Percentiles rank a stretch among this genome's conserved stretches.
These are phyloP conservation scores for Agrotis exclamationis DNA, from an alignment of 2,888 invertebrate species.

Conservation along the genomic window DNA sequence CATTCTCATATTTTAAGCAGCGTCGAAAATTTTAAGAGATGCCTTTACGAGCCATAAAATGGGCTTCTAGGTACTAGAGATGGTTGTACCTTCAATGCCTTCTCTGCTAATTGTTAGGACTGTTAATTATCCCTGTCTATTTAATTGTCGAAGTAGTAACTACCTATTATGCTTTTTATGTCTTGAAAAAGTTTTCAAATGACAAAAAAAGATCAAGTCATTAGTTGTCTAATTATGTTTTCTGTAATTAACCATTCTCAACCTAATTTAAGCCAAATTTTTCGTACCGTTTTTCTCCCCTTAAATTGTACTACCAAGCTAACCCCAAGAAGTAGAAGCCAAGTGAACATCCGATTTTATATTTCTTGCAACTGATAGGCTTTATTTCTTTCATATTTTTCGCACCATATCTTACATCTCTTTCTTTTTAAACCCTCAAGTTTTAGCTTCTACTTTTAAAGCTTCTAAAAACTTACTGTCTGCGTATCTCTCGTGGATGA, in stretches of 20 bases:
- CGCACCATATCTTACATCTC: background rate
- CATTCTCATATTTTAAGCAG: background rate
- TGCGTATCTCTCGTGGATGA: conserved; percentile 93
- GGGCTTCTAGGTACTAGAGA: too few relatives aligned
- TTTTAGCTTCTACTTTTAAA: background rate
- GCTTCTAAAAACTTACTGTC: conserved; percentile 92
- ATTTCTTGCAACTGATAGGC: background rate
- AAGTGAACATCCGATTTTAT: background rate
- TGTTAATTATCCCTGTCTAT: too few relatives aligned
- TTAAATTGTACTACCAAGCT: background rate
- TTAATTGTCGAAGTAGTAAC: too few relatives aligned
- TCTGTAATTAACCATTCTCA: background rate
- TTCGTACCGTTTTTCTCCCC: background rate
- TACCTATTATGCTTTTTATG: too few relatives aligned
- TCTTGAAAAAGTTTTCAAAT: too few relatives aligned
- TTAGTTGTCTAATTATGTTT: background rate
- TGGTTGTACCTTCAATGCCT: too few relatives aligned
- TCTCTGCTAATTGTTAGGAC: too few relatives aligned
- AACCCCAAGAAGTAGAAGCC: background rate
- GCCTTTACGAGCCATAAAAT: too few relatives aligned
- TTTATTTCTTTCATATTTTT: background rate
- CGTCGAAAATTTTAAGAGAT: too few relatives aligned
- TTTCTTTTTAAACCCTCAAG: background rate
- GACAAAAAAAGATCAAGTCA: background rate
- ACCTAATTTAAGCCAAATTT: background rate